Conservation (phyloP, 2,888 invertebrate genomes). For the Synergus gifuensis region DNA sequence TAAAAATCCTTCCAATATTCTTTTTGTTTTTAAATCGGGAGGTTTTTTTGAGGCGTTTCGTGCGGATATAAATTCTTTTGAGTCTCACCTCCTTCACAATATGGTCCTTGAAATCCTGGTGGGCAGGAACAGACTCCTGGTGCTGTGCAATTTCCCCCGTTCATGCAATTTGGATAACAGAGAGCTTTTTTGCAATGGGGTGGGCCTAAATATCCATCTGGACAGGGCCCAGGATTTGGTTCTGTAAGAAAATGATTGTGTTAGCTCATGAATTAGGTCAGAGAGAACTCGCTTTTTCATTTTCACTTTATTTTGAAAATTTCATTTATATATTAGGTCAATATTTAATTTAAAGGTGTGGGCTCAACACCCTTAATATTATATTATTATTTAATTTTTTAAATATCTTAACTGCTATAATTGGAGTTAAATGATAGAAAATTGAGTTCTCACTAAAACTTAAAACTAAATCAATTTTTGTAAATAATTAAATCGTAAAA, state of each 20-base stretch:
- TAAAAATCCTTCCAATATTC: no score
- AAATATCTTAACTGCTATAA: no score
- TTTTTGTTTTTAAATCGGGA: no score
- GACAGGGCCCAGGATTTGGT: conserved; percentile 94
- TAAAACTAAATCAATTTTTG: neutral
- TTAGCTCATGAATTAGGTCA: neutral
- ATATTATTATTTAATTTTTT: no score
- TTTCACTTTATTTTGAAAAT: neutral
- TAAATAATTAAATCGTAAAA: neutral
- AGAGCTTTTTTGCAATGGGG: conserved; percentile 90
- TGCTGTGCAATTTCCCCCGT: conserved; percentile 94
- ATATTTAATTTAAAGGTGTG: no score
- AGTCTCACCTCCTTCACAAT: conserved; percentile 91
- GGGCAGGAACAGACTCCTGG: conserved; percentile 94
- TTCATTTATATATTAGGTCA: neutral
- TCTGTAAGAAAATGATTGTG: conserved; percentile 78
- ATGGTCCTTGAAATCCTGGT: conserved; percentile 92
- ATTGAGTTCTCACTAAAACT: neutral
- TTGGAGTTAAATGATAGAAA: neutral
- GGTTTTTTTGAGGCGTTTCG: no score
- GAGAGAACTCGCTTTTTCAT: neutral
- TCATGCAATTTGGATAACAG: conserved; percentile 95
- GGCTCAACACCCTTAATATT: no score
- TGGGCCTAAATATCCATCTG: conserved; percentile 94
- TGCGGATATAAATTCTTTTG: neutral